Conservation (phyloP, 1,140 invertebrate genomes). For the Pygmarrhopalites habei region DNA sequence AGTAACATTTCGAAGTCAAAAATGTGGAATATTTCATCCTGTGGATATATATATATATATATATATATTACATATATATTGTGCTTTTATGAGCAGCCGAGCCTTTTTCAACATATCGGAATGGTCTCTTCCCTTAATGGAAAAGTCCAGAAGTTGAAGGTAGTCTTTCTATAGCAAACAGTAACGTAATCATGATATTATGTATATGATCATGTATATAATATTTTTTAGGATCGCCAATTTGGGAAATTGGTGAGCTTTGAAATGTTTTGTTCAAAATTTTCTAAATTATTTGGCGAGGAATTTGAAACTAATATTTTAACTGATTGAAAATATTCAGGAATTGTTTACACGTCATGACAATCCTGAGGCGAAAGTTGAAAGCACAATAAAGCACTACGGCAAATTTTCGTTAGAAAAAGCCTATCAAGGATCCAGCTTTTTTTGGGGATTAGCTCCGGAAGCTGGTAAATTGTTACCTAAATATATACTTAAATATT, state of each 20-base stretch:
- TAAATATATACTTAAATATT: no score
- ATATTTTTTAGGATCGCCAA: conserved; percentile 65
- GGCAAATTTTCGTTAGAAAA: conserved; percentile 70
- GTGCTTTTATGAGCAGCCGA: no score
- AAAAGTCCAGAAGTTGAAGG: conserved; percentile 94
- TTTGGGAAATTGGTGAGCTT: conserved; percentile 87
- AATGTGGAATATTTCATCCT: conserved; percentile 49
- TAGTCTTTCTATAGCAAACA: conserved; percentile 43
- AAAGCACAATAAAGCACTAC: conserved; percentile 73
- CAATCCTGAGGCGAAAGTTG: conserved; percentile 61
- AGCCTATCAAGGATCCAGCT: conserved; percentile 80
- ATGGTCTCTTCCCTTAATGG: conserved; percentile 90
- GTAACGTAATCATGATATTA: not conserved
- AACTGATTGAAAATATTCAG: no score
- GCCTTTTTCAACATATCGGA: conserved; percentile 93
- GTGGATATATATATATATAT: no score
- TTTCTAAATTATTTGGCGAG: no score
- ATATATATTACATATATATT: no score
- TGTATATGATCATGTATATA: not conserved
- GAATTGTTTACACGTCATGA: conserved; percentile 69
- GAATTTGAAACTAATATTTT: no score
- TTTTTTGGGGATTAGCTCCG: conserved; percentile 83
- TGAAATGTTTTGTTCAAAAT: no score
- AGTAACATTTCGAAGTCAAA: no score
- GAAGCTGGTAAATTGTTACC: no score